A percentile compares a stretch with the other conserved stretches of the same genome.
Evolutionary conservation across 2,888 invertebrate species (phyloP).

Genomic region (Lypha dubia): DNA sequence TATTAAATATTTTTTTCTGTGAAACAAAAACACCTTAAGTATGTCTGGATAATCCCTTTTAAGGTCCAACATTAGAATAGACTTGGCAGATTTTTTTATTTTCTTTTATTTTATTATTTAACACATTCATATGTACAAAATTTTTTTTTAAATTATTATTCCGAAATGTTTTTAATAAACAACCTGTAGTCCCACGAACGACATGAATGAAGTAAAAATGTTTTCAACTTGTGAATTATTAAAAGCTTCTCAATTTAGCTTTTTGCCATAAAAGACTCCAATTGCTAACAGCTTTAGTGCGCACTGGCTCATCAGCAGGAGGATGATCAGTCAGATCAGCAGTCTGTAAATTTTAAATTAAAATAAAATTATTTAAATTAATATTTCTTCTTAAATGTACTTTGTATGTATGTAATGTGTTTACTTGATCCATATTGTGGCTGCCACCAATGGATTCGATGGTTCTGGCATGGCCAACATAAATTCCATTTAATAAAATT

Average conservation of each 20-base stretch:
- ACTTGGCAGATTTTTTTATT: not conserved
- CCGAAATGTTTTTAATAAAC: not conserved
- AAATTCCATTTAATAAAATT: conserved; percentile 42
- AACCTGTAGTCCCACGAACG: not conserved
- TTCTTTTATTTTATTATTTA: not conserved
- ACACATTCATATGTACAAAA: too few relatives aligned
- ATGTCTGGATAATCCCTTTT: too few relatives aligned
- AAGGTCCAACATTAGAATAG: too few relatives aligned
- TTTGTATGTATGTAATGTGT: too few relatives aligned
- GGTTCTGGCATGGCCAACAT: conserved; percentile 32
- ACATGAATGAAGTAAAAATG: not conserved
- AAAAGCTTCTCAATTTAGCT: conserved; percentile 28
- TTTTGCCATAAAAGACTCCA: conserved; percentile 59
- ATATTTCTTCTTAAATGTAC: not conserved
- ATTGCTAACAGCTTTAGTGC: conserved; percentile 39
- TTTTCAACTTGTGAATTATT: not conserved
- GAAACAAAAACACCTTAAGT: too few relatives aligned
- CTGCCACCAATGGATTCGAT: conserved; percentile 25
- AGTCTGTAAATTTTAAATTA: conserved; percentile 5
- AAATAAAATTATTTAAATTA: not conserved
- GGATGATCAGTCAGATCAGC: not conserved
- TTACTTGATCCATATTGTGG: conserved; percentile 25
- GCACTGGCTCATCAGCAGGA: conserved; percentile 3
- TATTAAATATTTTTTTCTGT: too few relatives aligned
- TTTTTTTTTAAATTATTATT: too few relatives aligned